Base-by-base conservation (phyloP, 1,140 invertebrate genomes). In the Drosophila bipectinata region DNA sequence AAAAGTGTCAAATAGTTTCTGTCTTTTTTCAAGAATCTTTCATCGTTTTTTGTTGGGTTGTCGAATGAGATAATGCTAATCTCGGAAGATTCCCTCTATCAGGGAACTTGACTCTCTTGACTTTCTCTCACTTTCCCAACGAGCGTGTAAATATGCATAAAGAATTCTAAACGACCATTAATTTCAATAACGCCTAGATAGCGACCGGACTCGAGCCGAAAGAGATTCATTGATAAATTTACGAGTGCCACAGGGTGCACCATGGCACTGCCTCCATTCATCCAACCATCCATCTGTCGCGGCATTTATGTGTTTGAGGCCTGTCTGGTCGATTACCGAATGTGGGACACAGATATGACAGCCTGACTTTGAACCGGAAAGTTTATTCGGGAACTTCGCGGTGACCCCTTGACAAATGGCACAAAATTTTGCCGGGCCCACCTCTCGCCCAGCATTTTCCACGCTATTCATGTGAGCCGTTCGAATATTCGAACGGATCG, bases 331-430 rank as follows among this genome's bases (percentile, higher is more conserved):
- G 34, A 47, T 56, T 55, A n/a, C 51, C 14, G 56, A 62, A 41
- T 24, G 45, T 84, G 76, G 58, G 18, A 51, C 74, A 51, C 74
- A 75, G 15, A 74, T 75, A 18, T 21, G 21, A 21, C 21, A 5
- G n/a, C 6, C 53, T 3, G 51, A 18, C 55, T 34, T 56, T 81
- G 60, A 72, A 54, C 76, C 63, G 60, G 26, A 58, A 77, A 47
- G 48, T 56, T 74, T 69, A 80, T 76, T 57, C n/a, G 54, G 63
- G 48, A 64, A 26, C 51, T 51, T 58, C 48, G 48, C 51, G 28
- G 59, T 72, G 68, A 72, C 68, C 72, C 72, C 72, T n/a, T 66
- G 67, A 34, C 56, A 68, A 77, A 85, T 87, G 75, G 57, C 47
- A 3, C 37, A 48, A 52, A 67, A 37, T 34, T 30, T 39, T 59